Evolutionary conservation across 2,888 invertebrate genomes (phyloP), one percentile per base, ranked within the genome.

Genomic region (Synergus itoensis): DNA sequence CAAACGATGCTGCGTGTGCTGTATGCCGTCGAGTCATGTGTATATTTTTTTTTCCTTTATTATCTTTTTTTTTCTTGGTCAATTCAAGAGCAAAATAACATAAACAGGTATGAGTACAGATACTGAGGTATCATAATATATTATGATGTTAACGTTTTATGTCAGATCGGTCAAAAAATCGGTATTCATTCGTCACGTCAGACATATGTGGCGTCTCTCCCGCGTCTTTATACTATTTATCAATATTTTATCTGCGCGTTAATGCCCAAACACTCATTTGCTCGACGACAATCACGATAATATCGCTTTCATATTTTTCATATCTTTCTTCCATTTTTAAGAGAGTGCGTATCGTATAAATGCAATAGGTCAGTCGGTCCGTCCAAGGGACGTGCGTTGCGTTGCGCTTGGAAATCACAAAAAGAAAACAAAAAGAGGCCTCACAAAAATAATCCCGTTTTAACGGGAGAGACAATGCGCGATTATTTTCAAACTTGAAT

Each of bases 61-160:
- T 36, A 21, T 63, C 16, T 57, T 8, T 79, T 79, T 79, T 78
- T 80, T 80, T 69, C 41, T 53, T 36, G 48, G 79, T 80, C 81
- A 81, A 76, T 83, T 83, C 80, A 77, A 84, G 84, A 83, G 81
- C 84, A 84, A 84, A 79, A n/a, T n/a, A n/a, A 82, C 79, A 78
- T 81, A 81, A 81, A 79, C 80, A 82, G 78, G 76, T 81, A 78
- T 81, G 77, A 79, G 81, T 82, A 45, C 77, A 82, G 79, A 79
- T 79, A 57, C 76, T 64, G 79, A 80, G 81, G 78, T 76, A 83
- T 83, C 81, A 80, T 82, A 83, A 84, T 84, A 84, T 84, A 83
- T 84, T 83, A 82, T 78, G 79, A 77, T 67, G 64, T 80, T 80
- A 43, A 65, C 40, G 53, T 5, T 65, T 40, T 40, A 41, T 18